Base-by-base conservation (phyloP, 2,797 vertebrate species). In the Danio jaintianensis region DNA sequence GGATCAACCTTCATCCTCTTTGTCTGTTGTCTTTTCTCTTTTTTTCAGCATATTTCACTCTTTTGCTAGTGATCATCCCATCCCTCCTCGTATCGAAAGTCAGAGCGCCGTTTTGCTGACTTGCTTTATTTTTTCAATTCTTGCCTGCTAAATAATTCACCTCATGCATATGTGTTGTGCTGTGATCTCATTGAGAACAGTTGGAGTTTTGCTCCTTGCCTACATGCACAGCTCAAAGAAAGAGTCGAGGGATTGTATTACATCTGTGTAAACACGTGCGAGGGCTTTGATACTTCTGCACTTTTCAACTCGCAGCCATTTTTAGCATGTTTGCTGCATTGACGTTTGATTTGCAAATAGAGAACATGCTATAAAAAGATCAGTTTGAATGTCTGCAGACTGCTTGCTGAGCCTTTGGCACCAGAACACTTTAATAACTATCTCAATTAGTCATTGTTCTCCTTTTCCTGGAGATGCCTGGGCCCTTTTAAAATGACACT, bases 1-100 rank as follows among this genome's bases (percentile, higher is more conserved):
- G 91, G 91, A 93, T 85, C 86, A 82, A 73, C 82, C 42, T 47
- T 70, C 45, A 59, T 71, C 45, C 68, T 69, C 69, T 29, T 38
- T 62, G 8, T 62, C 73, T 55, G 22, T 66, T 61, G 48, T 64
- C 47, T 20, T 11, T 48, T 8, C 29, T n/a, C 2, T 16, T 13
- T 8, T 11, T 56, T 52, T 15, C 3, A 53, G 7, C 56, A 50
- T 40, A 16, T 12, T 66, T 1, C 43, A 22, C 52, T 62, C 42
- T 53, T 76, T 66, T 78, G 81, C 86, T 38, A 3, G 15, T 38
- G 48, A 56, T 79, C 47, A 12, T 29, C 29, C 1, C 38, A 55
- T 36, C 42, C 59, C 53, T 62, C 55, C 22, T 42, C 63, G 69
- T 45, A 75, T 50, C 15, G 10, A 70, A 78, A 58, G 71, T 56